Base-by-base conservation (phyloP, 2,113 vertebrate genomes). In the Microtus montanus region DNA sequence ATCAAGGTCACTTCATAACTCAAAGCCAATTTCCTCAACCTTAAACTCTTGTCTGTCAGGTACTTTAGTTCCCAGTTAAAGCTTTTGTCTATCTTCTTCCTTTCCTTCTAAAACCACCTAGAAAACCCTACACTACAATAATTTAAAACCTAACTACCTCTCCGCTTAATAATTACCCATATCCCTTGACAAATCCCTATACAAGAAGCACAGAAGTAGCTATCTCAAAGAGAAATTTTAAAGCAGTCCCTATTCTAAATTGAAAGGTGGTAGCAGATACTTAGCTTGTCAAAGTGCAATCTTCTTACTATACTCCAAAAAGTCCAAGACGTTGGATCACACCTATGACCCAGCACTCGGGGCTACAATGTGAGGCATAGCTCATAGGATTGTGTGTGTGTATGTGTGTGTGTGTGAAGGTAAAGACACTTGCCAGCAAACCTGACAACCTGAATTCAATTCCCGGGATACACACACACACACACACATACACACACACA, bases 101-200 rank as follows among this genome's bases (percentile, higher is more conserved):
- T 24, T 64, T n/a, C 24, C 20, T 26, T 10, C 44, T 58, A 90
- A 95, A 30, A 85, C 54, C 44, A 89, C 91, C 54, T 47, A 85
- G 26, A 88, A 75, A 96, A 68, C 79, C 80, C 5, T 64, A 7
- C 0, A 63, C 68, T 28, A 41, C 0, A 0, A 74, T 30, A 92
- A 93, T 74, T 91, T 79, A 64, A 95, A 92, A 96, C 49, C 17
- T n/a, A 92, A 38, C 30, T 28, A 26, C 41, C 10, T 15, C 41
- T 61, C 64, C 64, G 20, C 70, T 84, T 71, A 80, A 61, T 44
- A 54, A 79, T 38, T 41, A 83, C 3, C 20, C 64, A 80, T 4
- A 33, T n/a, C 22, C 24, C 68, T 15, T 17, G n/a, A 73, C 13
- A 82, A 19, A 92, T 35, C 47, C 47, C 33, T 17, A n/a, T 9